Conservation (phyloP, 1,140 invertebrate species). For the Pogonognathellus flavescens region DNA sequence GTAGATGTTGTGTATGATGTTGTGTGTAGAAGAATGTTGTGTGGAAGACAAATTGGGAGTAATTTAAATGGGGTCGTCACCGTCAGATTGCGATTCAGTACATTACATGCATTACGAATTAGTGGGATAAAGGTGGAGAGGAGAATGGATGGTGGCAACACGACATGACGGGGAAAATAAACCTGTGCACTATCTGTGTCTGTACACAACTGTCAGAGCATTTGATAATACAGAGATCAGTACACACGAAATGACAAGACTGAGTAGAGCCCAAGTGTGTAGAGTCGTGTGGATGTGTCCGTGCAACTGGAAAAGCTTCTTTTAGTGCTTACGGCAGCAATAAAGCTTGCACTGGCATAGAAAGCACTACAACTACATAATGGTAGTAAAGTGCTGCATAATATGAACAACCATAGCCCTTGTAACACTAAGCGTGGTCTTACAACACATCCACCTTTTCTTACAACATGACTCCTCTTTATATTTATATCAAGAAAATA, state of each 20-base stretch:
- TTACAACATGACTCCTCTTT: no score
- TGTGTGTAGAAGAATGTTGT: background rate
- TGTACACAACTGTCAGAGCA: background rate
- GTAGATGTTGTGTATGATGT: no score
- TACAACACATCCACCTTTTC: no score
- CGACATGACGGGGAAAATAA: background rate
- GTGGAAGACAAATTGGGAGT: background rate
- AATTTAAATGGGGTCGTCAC: background rate
- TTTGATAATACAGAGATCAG: background rate
- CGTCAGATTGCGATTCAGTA: background rate
- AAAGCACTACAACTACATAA: background rate
- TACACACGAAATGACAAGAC: background rate
- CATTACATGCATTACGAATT: background rate
- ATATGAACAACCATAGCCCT: no score
- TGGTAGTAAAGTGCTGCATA: no score
- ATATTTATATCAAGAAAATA: no score
- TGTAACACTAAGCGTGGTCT: no score
- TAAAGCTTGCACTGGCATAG: background rate
- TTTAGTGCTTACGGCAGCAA: constrained; percentile 41
- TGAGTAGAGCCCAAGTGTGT: constrained; percentile 28
- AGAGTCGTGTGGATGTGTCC: background rate
- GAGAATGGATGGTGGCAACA: background rate
- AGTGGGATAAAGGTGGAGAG: background rate
- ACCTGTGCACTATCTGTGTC: no score
- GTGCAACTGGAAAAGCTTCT: constrained; percentile 16